phyloP scores from a whole-genome alignment of 2,113 vertebrate genomes.

The Capra hircus region DNA sequence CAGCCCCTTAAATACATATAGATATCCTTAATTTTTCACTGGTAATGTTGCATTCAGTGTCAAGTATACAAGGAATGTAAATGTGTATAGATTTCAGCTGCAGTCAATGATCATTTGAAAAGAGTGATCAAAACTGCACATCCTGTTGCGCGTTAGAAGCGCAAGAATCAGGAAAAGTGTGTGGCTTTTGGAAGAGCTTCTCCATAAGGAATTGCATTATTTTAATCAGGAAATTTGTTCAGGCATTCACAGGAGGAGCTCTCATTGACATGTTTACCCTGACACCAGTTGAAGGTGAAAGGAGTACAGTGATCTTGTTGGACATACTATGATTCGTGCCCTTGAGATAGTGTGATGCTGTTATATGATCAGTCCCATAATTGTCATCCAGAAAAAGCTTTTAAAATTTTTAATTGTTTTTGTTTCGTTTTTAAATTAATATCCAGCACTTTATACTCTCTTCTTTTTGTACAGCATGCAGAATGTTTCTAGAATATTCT shows the following conservation, averaged over 20 bases:
- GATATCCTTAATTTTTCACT: conserved; percentile 26
- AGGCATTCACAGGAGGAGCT: neutral
- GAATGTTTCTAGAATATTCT: conserved; percentile 47
- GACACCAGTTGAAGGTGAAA: neutral
- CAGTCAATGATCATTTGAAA: neutral
- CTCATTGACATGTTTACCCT: neutral
- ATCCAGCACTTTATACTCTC: conserved; percentile 27
- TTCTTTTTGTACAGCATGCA: neutral
- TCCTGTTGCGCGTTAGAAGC: neutral
- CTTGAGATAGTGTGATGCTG: neutral
- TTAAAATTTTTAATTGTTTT: neutral
- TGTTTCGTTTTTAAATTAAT: neutral
- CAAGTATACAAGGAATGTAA: neutral
- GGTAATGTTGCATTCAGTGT: conserved; percentile 34
- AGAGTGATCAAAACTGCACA: conserved; percentile 14
- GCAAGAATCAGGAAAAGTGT: neutral
- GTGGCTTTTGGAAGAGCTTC: neutral
- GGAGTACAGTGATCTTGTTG: neutral
- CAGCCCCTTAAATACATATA: neutral
- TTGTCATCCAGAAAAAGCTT: neutral
- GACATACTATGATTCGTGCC: neutral
- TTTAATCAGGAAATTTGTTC: conserved; percentile 39
- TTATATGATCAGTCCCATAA: neutral
- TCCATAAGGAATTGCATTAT: neutral
- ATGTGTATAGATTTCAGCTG: conserved; percentile 12